These are phyloP conservation scores for Hedya salicella DNA, from an alignment of 2,888 invertebrate species.

Conservation along the genomic window DNA sequence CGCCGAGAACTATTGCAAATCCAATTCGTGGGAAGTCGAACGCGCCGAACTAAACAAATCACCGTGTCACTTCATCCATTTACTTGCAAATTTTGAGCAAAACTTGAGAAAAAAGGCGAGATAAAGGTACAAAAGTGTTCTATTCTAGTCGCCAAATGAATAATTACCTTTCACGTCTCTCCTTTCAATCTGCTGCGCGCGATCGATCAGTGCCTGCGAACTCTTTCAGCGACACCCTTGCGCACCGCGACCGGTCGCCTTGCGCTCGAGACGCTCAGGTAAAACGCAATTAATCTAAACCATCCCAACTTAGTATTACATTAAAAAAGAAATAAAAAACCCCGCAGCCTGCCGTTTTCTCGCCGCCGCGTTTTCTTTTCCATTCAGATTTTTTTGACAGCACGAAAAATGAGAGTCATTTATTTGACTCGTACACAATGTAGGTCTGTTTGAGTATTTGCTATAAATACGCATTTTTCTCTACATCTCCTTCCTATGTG, in stretches of 20 bases:
- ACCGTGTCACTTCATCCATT: conserved; percentile 80
- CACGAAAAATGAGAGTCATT: conserved; percentile 85
- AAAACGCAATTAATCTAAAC: conserved; percentile 84
- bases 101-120: conserved; percentile 78
- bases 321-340: conserved; percentile 83
- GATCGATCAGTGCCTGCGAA: conserved; percentile 83
- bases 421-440: conserved; percentile 86
- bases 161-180: conserved; percentile 84
- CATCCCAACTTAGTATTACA: conserved; percentile 85
- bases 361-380: conserved; percentile 81
- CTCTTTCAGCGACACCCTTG: conserved; percentile 84
- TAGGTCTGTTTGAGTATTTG: conserved; percentile 86
- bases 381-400: conserved; percentile 86
- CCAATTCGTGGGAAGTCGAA: conserved; percentile 75
- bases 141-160: conserved; percentile 85
- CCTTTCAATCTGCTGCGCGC: conserved; percentile 82
- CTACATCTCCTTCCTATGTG: conserved; percentile 81
- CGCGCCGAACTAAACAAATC: conserved; percentile 76
- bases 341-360: conserved; percentile 79
- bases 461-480: conserved; percentile 86
- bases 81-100: conserved; percentile 84
- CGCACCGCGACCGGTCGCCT: conserved; percentile 57
- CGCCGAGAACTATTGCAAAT: conserved; percentile 54
- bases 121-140: conserved; percentile 85
- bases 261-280: conserved; percentile 64